These are phyloP conservation scores for Drosophila lutescens DNA, from an alignment of 2,888 invertebrate genomes.

Conservation along the genomic window DNA sequence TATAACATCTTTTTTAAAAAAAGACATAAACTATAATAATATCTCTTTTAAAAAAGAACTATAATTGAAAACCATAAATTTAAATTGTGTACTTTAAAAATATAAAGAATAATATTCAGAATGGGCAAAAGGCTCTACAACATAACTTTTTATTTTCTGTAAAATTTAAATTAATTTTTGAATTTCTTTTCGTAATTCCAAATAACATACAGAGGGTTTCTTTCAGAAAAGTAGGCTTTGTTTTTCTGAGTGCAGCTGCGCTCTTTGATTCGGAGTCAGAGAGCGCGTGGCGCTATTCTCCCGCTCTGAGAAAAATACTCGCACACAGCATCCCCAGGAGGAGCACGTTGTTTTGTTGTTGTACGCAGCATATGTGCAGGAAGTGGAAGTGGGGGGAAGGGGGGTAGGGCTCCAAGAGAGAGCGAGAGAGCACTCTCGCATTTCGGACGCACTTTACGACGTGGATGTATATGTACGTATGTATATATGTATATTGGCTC, in stretches of 20 bases:
- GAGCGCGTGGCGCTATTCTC: constrained; percentile 20
- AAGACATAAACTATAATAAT: no score
- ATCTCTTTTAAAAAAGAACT: no score
- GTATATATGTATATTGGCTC: constrained; percentile 41
- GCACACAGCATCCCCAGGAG: constrained; percentile 67
- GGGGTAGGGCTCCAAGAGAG: constrained; percentile 9
- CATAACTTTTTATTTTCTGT: no score
- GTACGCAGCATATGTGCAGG: constrained; percentile 67
- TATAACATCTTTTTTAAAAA: no score
- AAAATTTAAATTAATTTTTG: no score
- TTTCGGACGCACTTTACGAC: constrained; percentile 58
- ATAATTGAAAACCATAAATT: no score
- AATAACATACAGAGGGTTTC: no score
- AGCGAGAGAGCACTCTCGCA: constrained; percentile 36
- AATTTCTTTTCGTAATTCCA: no score
- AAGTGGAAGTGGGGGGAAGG: constrained; percentile 45
- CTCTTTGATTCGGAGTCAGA: constrained; percentile 34
- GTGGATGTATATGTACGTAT: constrained; percentile 16
- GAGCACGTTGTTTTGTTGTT: constrained; percentile 37
- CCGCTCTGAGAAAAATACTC: constrained; percentile 15
- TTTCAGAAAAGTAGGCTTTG: neutral
- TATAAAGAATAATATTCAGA: no score
- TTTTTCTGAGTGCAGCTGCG: constrained; percentile 7
- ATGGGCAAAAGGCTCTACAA: no score
- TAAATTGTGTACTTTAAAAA: no score